Evolutionary conservation across 1,140 invertebrate genomes (phyloP), one percentile per base, ranked within the genome.

Genomic region (Brachionus angularis): DNA sequence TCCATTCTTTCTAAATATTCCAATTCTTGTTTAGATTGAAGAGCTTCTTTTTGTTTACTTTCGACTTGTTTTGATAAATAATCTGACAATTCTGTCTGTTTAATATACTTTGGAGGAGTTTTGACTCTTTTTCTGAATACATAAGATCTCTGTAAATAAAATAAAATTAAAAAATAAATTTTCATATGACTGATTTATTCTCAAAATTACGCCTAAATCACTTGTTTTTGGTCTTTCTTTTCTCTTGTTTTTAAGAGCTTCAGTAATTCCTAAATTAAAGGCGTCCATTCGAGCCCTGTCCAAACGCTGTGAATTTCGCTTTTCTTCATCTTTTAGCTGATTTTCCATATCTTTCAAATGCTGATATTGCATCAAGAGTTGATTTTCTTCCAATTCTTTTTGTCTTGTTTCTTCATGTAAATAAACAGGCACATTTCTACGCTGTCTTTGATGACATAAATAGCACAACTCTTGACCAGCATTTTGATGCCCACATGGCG

Each of bases 381-480:
- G 72, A 27, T 79, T 79, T 52, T 82, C 80, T 72, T 82, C 79
- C 21, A 76, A 74, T 47, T 81, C 79, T 23, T 77, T 72, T n/a
- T 71, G 61, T 44, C 75, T 74, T n/a, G 75, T 64, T 70, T 82
- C 79, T 47, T 80, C 79, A 7, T 74, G 67, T 55, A 82, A 80
- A 1, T 76, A 79, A 3, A 82, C 77, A 3, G 79, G 79, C 5
- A 81, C 72, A 72, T 82, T 82, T 18, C 78, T 71, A 14, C 76
- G 73, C n/a, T 74, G 75, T n/a, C 80, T 64, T 73, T 81, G 79
- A 70, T 81, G 79, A 73, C 80, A 82, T 10, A 82, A 74, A 71
- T 81, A 81, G 73, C 80, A 82, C 58, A 82, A 72, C 72, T 82
- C 80, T 71, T 82, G 80, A 3, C 79, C 80, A 39, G 79, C 77